A percentile compares a stretch with the other conserved stretches of the same genome.
phyloP scores from a whole-genome alignment of 2,888 invertebrate species.

The Eristalinus sepulchralis region DNA sequence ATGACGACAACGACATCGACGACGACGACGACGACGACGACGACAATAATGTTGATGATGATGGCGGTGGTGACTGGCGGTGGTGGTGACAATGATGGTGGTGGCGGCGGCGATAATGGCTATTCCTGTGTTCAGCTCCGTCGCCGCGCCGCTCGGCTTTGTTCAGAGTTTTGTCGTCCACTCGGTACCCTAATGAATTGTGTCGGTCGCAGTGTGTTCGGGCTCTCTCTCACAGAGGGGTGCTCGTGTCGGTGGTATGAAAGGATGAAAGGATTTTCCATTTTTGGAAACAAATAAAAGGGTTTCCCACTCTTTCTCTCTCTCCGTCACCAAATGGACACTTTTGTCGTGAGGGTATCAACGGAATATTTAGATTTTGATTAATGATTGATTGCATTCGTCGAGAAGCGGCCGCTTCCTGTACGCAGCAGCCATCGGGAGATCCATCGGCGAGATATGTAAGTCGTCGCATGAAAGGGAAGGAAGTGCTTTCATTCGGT shows the following conservation, averaged over 20 bases:
- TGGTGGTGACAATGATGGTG: slow-evolving; percentile 21
- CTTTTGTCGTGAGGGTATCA: slow-evolving; percentile 65
- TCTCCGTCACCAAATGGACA: slow-evolving; percentile 41
- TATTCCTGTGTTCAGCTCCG: slow-evolving; percentile 41
- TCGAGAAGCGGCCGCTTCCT: not conserved
- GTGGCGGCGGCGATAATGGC: slow-evolving; percentile 53
- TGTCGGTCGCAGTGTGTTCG: slow-evolving; percentile 3
- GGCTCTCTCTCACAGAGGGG: slow-evolving; percentile 29
- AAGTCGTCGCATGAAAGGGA: slow-evolving; percentile 14
- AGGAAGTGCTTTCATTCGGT: slow-evolving; percentile 12
- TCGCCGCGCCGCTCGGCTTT: slow-evolving; percentile 27
- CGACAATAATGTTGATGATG: not conserved
- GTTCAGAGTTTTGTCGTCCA: slow-evolving; percentile 39
- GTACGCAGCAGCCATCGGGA: not conserved
- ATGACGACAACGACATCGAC: not conserved
- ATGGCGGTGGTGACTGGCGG: not conserved
- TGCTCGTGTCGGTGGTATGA: not conserved
- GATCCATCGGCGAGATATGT: not conserved
- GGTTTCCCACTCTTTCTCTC: slow-evolving; percentile 7
- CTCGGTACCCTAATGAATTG: slow-evolving; percentile 34
- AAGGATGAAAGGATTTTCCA: slow-evolving; percentile 63
- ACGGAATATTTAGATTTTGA: slow-evolving; percentile 64
- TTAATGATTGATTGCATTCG: slow-evolving; percentile 66
- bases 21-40: not conserved
- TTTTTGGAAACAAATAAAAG: slow-evolving; percentile 56